Conservation (phyloP, 2,113 vertebrate genomes). For the Syngnathus scovelli region DNA sequence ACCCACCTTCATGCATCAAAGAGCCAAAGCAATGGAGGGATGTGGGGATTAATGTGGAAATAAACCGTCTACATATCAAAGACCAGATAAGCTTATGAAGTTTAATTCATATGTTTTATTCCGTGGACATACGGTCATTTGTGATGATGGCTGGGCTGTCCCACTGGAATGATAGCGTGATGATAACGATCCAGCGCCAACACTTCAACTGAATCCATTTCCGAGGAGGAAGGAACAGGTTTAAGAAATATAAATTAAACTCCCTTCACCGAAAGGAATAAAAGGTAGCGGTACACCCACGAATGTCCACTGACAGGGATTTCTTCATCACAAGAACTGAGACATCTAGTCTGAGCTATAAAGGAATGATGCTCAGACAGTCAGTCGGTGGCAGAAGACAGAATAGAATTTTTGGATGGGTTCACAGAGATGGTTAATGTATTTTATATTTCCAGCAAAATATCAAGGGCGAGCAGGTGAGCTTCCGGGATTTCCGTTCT, state of each 20-base stretch:
- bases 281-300: constrained; percentile 51
- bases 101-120: constrained; percentile 78
- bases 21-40: constrained; percentile 65
- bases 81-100: constrained; percentile 74
- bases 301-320: constrained; percentile 69
- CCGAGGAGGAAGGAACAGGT: constrained; percentile 62
- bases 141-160: constrained; percentile 67
- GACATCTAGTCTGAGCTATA: constrained; percentile 68
- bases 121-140: constrained; percentile 56
- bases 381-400: constrained; percentile 58
- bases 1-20: constrained; percentile 75
- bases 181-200: constrained; percentile 65
- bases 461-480: constrained; percentile 69
- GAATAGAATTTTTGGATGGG: constrained; percentile 50
- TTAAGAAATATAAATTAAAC: constrained; percentile 73
- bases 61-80: constrained; percentile 79
- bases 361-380: constrained; percentile 55
- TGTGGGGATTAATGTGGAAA: constrained; percentile 76
- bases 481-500: constrained; percentile 66
- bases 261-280: constrained; percentile 58
- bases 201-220: constrained; percentile 72
- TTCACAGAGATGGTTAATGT: constrained; percentile 66
- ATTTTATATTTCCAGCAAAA: constrained; percentile 68
- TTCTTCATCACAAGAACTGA: constrained; percentile 67
- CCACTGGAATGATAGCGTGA: constrained; percentile 61